Percentiles rank a stretch among this genome's conserved stretches.
Evolutionary conservation across 2,113 vertebrate species (phyloP).

Genomic region (Trogon surrucura): DNA sequence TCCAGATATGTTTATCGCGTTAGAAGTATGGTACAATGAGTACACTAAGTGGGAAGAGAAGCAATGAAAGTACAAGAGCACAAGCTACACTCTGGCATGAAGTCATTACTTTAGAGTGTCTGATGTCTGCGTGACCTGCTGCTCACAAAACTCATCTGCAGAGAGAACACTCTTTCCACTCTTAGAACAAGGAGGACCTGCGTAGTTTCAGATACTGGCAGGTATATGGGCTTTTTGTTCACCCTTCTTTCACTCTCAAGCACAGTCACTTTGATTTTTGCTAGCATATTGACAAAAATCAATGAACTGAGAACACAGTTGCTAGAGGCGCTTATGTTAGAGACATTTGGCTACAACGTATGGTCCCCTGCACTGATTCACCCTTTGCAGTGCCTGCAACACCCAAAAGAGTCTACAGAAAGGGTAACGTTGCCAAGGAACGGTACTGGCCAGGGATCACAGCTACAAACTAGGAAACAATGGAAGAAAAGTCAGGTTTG

Average conservation of each 20-base stretch:
- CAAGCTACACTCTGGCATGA: neutral
- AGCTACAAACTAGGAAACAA: neutral
- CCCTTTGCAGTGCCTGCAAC: neutral
- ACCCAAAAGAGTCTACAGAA: neutral
- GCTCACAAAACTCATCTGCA: constrained; percentile 1
- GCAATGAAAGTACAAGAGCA: neutral
- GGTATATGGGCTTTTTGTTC: neutral
- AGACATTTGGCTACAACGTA: neutral
- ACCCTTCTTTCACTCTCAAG: neutral
- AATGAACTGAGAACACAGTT: neutral
- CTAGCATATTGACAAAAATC: neutral
- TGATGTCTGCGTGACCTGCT: constrained; percentile 17
- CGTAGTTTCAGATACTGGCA: neutral
- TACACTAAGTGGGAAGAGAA: neutral
- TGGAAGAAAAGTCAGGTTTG: neutral
- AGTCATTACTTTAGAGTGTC: neutral
- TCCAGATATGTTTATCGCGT: neutral
- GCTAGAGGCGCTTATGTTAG: neutral
- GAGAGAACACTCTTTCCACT: neutral
- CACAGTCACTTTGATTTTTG: neutral
- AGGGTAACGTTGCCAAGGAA: neutral
- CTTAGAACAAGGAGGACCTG: neutral
- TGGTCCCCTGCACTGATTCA: neutral
- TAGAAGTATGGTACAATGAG: neutral
- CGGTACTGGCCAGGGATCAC: neutral